A percentile compares a stretch with the other conserved stretches of the same genome.
Conservation (phyloP, 2,113 vertebrate species). For the Marmota flaviventris region DNA sequence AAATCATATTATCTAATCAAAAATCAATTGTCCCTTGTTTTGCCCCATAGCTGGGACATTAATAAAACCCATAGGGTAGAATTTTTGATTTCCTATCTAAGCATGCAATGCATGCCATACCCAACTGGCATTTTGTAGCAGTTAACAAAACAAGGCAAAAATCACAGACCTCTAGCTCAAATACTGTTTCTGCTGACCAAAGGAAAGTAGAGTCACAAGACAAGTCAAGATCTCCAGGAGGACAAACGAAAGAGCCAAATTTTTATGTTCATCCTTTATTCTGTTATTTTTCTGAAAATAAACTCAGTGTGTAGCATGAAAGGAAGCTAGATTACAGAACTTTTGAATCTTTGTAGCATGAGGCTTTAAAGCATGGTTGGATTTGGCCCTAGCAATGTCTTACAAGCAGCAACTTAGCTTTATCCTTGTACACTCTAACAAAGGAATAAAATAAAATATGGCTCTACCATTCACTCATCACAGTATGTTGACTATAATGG, state of each 20-base stretch:
- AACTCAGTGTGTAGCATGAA: background rate
- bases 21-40: constrained; percentile 34
- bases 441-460: constrained; percentile 16
- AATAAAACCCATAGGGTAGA: background rate
- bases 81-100: constrained; percentile 3
- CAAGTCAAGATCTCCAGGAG: background rate
- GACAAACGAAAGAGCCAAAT: background rate
- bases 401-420: background rate
- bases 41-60: background rate
- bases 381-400: background rate
- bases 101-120: background rate
- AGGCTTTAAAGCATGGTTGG: background rate
- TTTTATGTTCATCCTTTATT: background rate
- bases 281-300: constrained; percentile 16
- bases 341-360: background rate
- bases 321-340: background rate
- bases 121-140: background rate
- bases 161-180: background rate
- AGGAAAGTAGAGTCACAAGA: background rate
- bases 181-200: background rate
- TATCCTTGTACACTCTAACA: background rate
- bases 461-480: background rate
- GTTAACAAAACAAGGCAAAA: constrained; percentile 31
- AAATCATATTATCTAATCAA: constrained; percentile 36
- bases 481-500: background rate